Base-by-base conservation (phyloP, 2,888 invertebrate genomes). In the Ceramica pisi region DNA sequence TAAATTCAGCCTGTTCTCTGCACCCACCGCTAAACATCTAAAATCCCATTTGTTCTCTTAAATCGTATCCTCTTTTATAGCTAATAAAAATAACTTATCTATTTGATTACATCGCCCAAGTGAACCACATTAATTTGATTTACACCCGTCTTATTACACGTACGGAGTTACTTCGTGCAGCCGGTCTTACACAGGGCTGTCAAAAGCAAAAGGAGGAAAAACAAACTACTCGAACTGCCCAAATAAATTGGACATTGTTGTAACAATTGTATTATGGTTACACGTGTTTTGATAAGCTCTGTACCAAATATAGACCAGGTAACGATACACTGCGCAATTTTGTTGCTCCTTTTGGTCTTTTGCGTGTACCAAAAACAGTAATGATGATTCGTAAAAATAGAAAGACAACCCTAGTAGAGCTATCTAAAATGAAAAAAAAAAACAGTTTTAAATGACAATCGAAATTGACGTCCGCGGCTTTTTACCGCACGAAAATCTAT, bases 91-190 rank as follows among this genome's bases (percentile, higher is more conserved):
- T 68, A 74, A 66, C 38, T 57, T 69, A 63, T 72, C 53, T 62
- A 61, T 66, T 69, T 69, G 65, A 74, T 72, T 71, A 57, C 48
- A 70, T 55, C 60, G 59, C 60, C 57, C 68, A 46, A 74, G 65
- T 60, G 53, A 60, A 67, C 74, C 66, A 59, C 73, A 74, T 80
- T 82, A 68, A 78, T 67, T 80, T 78, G 78, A 82, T 82, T 78
- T 80, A 80, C 55, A 59, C 23, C 48, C 41, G 14, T 69, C 71
- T 78, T 71, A 74, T 77, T 61, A 75, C 66, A 71, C 65, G 67
- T 71, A 53, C 57, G 62, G 68, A 65, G 66, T 71, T 50, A 66
- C 67, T 61, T 53, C 48, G 67, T 62, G 60, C 68, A 71, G 44
- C 44, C 60, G n/a, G 19, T n/a, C 48, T 66, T 48, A 51, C 57